phyloP scores from a whole-genome alignment of 2,888 invertebrate genomes.

The Drosophila imparisetae region DNA sequence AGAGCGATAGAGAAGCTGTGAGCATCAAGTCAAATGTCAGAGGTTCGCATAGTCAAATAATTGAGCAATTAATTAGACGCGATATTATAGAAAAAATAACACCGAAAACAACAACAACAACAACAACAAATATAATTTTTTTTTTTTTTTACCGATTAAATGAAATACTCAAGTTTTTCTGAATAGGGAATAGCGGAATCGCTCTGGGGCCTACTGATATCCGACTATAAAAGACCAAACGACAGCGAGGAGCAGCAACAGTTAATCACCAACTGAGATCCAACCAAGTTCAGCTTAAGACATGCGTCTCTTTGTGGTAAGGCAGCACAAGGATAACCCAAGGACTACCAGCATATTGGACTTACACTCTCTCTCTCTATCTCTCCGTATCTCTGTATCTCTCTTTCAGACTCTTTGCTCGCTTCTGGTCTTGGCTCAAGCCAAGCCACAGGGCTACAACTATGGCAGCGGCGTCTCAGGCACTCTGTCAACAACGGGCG shows the following conservation, averaged over 20 bases:
- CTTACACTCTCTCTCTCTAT: constrained; percentile 1
- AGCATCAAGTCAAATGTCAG: constrained; percentile 73
- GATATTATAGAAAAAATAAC: constrained; percentile 52
- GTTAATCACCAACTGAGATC: constrained; percentile 65
- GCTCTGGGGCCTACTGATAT: constrained; percentile 44
- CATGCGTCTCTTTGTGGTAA: constrained; percentile 81
- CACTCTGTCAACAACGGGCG: constrained; percentile 33
- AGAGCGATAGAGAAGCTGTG: constrained; percentile 3
- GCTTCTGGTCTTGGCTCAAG: constrained; percentile 63
- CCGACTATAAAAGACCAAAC: constrained; percentile 73
- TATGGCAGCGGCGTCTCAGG: constrained; percentile 76
- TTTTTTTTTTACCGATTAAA: constrained; percentile 11
- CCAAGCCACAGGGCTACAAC: constrained; percentile 80
- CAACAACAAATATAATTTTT: constrained; percentile 31
- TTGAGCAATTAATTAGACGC: constrained; percentile 79
- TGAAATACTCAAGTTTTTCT: constrained; percentile 33
- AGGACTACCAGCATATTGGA: constrained; percentile 36
- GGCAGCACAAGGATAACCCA: constrained; percentile 12
- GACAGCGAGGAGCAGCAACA: constrained; percentile 68
- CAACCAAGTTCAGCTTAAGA: constrained; percentile 47
- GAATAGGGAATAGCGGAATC: constrained; percentile 39
- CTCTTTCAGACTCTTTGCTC: constrained; percentile 66
- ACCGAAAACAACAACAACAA: constrained; percentile 23
- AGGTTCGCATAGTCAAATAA: constrained; percentile 73
- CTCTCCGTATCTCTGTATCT: background rate